These are phyloP conservation scores for Tokudaia muenninki DNA, from an alignment of 2,797 vertebrate species.

Conservation along the genomic window DNA sequence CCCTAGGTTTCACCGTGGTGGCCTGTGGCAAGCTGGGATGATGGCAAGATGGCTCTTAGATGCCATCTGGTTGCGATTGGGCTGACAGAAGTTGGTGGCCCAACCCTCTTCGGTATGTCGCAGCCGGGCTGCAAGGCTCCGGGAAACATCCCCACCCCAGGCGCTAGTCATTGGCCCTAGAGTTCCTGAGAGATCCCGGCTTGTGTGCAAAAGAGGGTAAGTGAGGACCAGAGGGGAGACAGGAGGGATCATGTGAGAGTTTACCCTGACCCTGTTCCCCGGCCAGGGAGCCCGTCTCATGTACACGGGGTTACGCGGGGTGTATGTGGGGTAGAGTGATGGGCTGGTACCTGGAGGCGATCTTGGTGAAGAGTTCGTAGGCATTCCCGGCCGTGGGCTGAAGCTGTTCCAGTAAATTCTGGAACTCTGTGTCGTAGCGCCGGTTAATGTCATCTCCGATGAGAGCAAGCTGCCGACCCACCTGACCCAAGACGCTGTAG, in stretches of 20 bases:
- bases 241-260: background rate
- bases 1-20: background rate
- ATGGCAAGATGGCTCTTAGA: background rate
- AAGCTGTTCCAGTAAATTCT: constrained; percentile 85
- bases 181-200: background rate
- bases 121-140: background rate
- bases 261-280: background rate
- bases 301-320: too few relatives aligned
- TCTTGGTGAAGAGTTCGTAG: constrained; percentile 88
- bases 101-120: background rate
- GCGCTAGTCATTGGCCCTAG: background rate
- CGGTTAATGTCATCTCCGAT: constrained; percentile 90
- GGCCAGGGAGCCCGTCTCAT: background rate
- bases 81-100: background rate
- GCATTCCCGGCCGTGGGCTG: constrained; percentile 86
- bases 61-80: background rate
- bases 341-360: constrained; percentile 88
- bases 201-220: background rate
- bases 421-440: constrained; percentile 88
- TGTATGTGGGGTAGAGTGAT: background rate
- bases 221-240: background rate
- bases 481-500: constrained; percentile 82
- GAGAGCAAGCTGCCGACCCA: constrained; percentile 89
- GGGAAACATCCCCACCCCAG: fast-evolving
- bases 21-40: background rate